These are phyloP conservation scores for Brotogeris chrysoptera DNA, from an alignment of 2,797 vertebrate genomes.

Conservation along the genomic window DNA sequence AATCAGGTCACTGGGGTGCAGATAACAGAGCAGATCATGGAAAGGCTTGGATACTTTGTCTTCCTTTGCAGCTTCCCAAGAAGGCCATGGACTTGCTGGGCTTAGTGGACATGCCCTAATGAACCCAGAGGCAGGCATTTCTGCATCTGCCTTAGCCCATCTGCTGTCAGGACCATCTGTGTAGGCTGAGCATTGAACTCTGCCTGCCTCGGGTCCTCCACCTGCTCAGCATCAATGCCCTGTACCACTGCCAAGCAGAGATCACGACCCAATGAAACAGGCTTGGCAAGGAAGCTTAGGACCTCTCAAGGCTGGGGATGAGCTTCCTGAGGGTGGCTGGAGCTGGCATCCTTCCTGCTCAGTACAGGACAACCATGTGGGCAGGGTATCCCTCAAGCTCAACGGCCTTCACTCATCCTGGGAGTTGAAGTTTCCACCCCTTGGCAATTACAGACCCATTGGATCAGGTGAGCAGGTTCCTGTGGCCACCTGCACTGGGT, in stretches of 20 bases:
- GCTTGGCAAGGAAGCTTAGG: conserved; percentile 46
- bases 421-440: not conserved
- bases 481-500: accelerated
- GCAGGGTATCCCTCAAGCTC: conserved; percentile 1
- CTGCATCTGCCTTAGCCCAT: conserved; percentile 22
- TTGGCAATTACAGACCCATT: not conserved
- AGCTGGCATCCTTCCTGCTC: conserved; percentile 36
- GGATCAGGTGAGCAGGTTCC: not conserved
- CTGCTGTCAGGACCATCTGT: conserved; percentile 50
- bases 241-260: conserved; percentile 33
- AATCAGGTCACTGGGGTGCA: not conserved
- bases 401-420: not conserved
- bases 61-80: not conserved
- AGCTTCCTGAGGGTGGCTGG: conserved; percentile 29
- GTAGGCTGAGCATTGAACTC: not conserved
- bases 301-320: conserved; percentile 39
- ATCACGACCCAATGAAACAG: not conserved
- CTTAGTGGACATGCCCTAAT: not conserved
- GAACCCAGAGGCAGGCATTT: conserved; percentile 32
- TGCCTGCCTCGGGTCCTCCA: conserved; percentile 25
- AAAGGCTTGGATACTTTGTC: not conserved
- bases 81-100: not conserved
- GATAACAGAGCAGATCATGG: not conserved
- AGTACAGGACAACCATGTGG: not conserved
- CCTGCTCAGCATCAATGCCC: conserved; percentile 34